A percentile compares a stretch with the other conserved stretches of the same genome.
Evolutionary conservation across 2,888 invertebrate genomes (phyloP).

Genomic region (Nomada goodeniana): DNA sequence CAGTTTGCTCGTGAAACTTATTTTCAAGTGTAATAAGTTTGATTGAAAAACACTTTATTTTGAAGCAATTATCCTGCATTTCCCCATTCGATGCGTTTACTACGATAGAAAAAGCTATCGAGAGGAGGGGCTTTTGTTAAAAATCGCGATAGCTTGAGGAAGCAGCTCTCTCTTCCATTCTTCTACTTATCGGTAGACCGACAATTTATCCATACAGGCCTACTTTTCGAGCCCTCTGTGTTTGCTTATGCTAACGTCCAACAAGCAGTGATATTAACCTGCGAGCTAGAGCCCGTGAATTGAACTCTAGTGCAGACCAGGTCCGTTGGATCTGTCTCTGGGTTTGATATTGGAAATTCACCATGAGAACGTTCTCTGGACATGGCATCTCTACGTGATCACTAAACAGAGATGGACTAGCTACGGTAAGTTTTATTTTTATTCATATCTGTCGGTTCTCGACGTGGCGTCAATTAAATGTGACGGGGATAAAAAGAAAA

Average conservation of each 20-base stretch:
- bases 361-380: slow-evolving; percentile 63
- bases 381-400: slow-evolving; percentile 65
- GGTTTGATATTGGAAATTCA: slow-evolving; percentile 68
- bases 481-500: slow-evolving; percentile 25
- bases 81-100: background rate
- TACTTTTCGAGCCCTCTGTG: slow-evolving; percentile 59
- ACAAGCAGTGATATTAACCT: slow-evolving; percentile 78
- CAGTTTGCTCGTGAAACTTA: too few species aligned
- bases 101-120: background rate
- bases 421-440: slow-evolving; percentile 47
- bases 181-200: slow-evolving; percentile 40
- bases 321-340: slow-evolving; percentile 50
- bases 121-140: slow-evolving; percentile 17
- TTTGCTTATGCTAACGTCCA: slow-evolving; percentile 80
- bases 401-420: slow-evolving; percentile 41
- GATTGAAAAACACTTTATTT: background rate
- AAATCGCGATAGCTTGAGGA: slow-evolving; percentile 33
- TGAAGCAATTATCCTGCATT: background rate
- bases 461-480: slow-evolving; percentile 40
- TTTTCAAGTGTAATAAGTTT: background rate
- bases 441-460: slow-evolving; percentile 33
- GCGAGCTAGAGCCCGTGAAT: slow-evolving; percentile 57
- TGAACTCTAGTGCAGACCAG: slow-evolving; percentile 44
- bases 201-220: slow-evolving; percentile 38
- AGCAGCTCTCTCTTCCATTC: slow-evolving; percentile 41